Percentiles rank a stretch among this genome's conserved stretches.
Evolutionary conservation across 2,797 vertebrate genomes (phyloP).

Genomic region (Rhabdomys pumilio): DNA sequence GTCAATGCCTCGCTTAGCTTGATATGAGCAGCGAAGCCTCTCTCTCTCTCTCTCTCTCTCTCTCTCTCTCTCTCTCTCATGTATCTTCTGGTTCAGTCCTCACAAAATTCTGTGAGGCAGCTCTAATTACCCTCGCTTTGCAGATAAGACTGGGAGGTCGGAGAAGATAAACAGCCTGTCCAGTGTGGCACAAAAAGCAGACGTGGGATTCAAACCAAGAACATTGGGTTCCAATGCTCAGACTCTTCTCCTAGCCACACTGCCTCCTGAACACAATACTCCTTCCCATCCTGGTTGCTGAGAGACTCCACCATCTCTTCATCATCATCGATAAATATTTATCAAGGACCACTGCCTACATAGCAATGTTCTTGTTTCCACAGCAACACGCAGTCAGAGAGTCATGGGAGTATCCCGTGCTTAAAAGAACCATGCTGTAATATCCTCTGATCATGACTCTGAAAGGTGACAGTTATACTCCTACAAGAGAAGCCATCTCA

Average conservation of each 20-base stretch:
- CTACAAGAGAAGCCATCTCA: neutral
- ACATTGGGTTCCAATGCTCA: neutral
- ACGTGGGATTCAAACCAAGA: neutral
- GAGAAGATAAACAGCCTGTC: conserved; percentile 44
- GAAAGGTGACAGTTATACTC: conserved; percentile 67
- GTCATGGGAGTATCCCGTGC: conserved; percentile 81
- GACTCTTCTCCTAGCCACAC: neutral
- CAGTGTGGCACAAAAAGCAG: neutral
- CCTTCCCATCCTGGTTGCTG: neutral
- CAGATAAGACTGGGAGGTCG: conserved; percentile 23
- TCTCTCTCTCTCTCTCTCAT: neutral
- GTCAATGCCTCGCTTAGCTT: neutral
- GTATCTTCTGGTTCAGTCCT: neutral
- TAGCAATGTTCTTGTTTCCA: conserved; percentile 86
- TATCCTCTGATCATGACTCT: conserved; percentile 74
- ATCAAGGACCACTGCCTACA: conserved; percentile 82
- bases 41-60: too few relatives aligned
- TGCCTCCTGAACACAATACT: neutral
- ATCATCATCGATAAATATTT: conserved; percentile 81
- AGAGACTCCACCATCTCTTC: conserved; percentile 29
- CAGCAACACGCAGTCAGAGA: conserved; percentile 85
- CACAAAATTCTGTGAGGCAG: neutral
- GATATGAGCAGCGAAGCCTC: neutral
- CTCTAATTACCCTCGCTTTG: neutral
- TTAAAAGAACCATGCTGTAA: conserved; percentile 77